Evolutionary conservation across 2,888 invertebrate genomes (phyloP).

Genomic region (Pogonocherus hispidulus): DNA sequence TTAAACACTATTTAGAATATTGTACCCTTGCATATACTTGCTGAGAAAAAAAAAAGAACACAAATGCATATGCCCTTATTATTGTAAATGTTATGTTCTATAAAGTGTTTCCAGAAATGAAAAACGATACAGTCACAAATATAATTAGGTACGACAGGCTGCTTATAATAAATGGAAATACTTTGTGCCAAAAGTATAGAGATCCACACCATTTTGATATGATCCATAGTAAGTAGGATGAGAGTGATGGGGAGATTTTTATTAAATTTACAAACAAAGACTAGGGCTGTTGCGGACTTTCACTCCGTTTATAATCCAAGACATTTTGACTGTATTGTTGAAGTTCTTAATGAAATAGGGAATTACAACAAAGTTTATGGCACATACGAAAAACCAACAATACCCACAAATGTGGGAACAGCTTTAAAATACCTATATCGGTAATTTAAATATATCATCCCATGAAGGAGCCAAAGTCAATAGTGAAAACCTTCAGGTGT

Average conservation of each 20-base stretch:
- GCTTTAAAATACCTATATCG: slow-evolving; percentile 7
- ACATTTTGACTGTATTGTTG: slow-evolving; percentile 6
- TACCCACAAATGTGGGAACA: slow-evolving; percentile 8
- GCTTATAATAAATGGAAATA: not conserved
- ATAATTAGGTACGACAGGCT: not conserved
- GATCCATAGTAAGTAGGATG: not conserved
- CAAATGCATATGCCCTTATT: no score
- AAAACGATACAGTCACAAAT: not conserved
- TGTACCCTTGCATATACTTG: no score
- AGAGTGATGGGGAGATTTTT: no score
- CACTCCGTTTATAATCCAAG: not conserved
- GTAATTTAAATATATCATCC: slow-evolving; percentile 1
- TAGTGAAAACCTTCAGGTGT: not conserved
- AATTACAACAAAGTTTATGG: no score
- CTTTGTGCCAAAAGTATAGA: not conserved
- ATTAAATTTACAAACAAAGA: not conserved
- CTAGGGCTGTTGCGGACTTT: not conserved
- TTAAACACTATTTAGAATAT: no score
- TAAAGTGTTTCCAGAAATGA: not conserved
- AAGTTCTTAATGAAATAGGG: slow-evolving; percentile 2
- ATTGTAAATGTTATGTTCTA: no score
- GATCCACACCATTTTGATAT: not conserved
- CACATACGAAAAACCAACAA: slow-evolving; percentile 9
- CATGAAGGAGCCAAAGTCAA: not conserved
- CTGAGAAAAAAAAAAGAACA: no score